Evolutionary conservation across 2,888 invertebrate species (phyloP).

Genomic region (Deroplatys truncata): DNA sequence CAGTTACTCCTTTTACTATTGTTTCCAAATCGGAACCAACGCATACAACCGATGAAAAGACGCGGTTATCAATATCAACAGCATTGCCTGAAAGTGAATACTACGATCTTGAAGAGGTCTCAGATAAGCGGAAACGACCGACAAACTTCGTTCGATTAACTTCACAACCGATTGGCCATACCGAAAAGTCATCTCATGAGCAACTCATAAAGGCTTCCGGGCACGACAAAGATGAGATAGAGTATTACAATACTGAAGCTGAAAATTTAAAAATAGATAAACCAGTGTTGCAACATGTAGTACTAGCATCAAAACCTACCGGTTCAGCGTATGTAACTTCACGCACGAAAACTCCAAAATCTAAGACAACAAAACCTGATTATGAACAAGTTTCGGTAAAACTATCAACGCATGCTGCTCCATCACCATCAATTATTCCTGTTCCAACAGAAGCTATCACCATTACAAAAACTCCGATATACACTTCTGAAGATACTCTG

Average conservation of each 20-base stretch:
- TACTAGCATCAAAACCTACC: not conserved
- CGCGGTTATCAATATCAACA: too few species aligned
- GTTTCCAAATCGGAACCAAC: too few species aligned
- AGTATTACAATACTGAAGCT: too few species aligned
- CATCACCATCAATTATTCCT: too few species aligned
- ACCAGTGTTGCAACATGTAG: not conserved
- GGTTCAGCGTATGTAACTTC: not conserved
- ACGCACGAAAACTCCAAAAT: not conserved
- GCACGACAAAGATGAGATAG: not conserved
- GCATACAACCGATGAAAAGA: too few species aligned
- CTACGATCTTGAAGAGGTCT: not conserved
- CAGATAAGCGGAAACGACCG: not conserved
- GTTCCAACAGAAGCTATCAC: not conserved
- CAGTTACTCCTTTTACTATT: too few species aligned
- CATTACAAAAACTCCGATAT: not conserved
- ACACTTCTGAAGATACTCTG: not conserved
- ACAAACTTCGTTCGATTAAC: not conserved
- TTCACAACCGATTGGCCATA: not conserved
- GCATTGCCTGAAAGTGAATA: not conserved
- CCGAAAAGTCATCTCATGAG: not conserved
- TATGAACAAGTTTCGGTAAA: not conserved
- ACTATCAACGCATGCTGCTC: not conserved
- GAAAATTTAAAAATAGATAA: not conserved
- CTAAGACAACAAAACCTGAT: not conserved
- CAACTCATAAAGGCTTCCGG: not conserved